Evolutionary conservation across 1,140 invertebrate genomes (phyloP).

Genomic region (Pseudachorutes palmiensis): DNA sequence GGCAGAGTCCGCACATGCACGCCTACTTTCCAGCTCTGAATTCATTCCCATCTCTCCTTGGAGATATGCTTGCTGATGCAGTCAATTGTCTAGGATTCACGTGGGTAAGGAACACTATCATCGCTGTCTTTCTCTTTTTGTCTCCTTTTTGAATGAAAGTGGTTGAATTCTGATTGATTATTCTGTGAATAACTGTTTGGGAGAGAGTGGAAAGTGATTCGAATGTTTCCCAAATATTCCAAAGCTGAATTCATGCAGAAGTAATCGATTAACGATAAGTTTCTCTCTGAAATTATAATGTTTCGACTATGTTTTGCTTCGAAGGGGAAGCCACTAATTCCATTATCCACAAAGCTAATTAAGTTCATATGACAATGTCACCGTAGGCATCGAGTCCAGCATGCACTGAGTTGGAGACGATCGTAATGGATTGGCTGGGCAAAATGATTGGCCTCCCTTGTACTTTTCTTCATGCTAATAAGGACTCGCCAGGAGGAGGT

Average conservation of each 20-base stretch:
- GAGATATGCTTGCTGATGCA: conserved; percentile 91
- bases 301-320: no score
- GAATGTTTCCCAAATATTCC: no score
- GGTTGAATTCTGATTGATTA: no score
- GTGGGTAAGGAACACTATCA: conserved; percentile 61
- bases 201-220: no score
- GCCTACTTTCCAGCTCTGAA: conserved; percentile 95
- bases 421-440: conserved; percentile 95
- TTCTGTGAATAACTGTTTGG: no score
- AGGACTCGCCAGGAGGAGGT: conserved; percentile 70
- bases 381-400: conserved; percentile 80
- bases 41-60: conserved; percentile 88
- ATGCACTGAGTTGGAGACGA: conserved; percentile 92
- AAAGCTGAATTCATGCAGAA: no score
- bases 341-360: background rate
- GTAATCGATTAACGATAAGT: no score
- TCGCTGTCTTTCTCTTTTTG: conserved; percentile 43
- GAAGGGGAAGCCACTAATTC: background rate
- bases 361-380: background rate
- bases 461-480: conserved; percentile 68
- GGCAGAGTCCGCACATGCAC: conserved; percentile 95
- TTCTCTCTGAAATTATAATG: no score
- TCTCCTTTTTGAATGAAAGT: no score
- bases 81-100: conserved; percentile 85
- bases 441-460: conserved; percentile 88